phyloP scores from a whole-genome alignment of 2,797 vertebrate genomes.

The Falco cherrug region DNA sequence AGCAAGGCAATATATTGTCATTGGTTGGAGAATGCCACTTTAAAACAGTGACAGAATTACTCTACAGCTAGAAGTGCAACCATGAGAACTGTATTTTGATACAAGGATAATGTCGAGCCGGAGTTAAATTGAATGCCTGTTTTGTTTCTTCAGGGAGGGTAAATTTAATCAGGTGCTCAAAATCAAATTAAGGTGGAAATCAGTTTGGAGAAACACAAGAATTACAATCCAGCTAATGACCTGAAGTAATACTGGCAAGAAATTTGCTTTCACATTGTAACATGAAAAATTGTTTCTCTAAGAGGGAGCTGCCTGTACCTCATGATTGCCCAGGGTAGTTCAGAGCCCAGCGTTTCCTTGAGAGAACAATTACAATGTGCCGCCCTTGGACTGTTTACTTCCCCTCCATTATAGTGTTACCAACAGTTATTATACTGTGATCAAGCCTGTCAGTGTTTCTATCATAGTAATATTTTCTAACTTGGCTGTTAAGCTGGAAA shows the following conservation, averaged over 20 bases:
- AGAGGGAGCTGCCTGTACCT: constrained; percentile 29
- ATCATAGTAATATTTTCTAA: neutral
- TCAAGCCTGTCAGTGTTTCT: constrained; percentile 28
- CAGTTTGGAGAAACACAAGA: constrained; percentile 60
- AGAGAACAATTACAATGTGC: constrained; percentile 31
- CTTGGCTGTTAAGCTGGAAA: neutral
- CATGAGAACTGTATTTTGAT: neutral
- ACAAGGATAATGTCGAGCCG: neutral
- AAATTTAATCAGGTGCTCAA: constrained; percentile 68
- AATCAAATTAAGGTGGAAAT: constrained; percentile 68
- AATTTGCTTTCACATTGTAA: constrained; percentile 48
- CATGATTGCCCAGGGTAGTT: neutral
- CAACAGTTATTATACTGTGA: neutral
- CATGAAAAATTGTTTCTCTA: constrained; percentile 53
- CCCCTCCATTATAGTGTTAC: neutral
- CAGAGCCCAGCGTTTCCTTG: constrained; percentile 1
- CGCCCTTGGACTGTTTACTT: neutral
- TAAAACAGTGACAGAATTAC: neutral
- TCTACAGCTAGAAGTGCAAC: neutral
- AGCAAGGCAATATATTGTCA: neutral
- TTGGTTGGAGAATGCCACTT: neutral
- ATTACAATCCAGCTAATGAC: constrained; percentile 70
- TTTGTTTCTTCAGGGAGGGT: constrained; percentile 51
- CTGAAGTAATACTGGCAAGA: constrained; percentile 62
- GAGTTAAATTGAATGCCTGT: constrained; percentile 54